A percentile compares a stretch with the other conserved stretches of the same genome.
Conservation (phyloP, 2,888 invertebrate genomes). For the Spodoptera picta region DNA sequence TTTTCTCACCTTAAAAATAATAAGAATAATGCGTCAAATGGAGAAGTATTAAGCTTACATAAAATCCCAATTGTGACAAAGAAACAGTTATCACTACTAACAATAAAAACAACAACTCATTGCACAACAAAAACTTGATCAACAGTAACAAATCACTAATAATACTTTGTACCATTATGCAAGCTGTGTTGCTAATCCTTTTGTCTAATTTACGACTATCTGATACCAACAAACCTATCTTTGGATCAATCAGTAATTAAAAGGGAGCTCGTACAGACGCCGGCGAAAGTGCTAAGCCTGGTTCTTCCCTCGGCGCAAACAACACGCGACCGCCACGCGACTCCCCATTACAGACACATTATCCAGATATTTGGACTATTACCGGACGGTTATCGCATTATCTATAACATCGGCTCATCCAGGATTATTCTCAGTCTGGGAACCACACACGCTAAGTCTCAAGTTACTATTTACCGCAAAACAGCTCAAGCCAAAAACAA, state of each 20-base stretch:
- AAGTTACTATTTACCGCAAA: constrained; percentile 15
- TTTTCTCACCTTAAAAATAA: too few relatives aligned
- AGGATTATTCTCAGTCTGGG: constrained; percentile 77
- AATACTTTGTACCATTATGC: constrained; percentile 55
- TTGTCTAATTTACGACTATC: constrained; percentile 79
- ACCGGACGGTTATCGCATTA: constrained; percentile 83
- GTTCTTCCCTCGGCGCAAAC: constrained; percentile 61
- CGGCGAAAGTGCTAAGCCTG: constrained; percentile 84
- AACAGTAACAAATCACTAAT: constrained; percentile 46
- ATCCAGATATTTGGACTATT: constrained; percentile 82
- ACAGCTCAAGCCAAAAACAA: background rate
- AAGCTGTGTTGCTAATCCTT: constrained; percentile 66
- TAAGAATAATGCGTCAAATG: too few relatives aligned
- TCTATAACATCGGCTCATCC: constrained; percentile 75
- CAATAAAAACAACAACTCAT: constrained; percentile 31
- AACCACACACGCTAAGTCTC: constrained; percentile 55
- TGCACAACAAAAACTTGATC: constrained; percentile 13
- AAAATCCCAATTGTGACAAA: background rate
- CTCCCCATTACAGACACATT: constrained; percentile 81
- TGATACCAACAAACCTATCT: constrained; percentile 70
- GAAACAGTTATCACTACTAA: background rate
- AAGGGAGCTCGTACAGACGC: constrained; percentile 70
- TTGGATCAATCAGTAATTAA: constrained; percentile 84
- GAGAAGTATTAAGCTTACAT: too few relatives aligned
- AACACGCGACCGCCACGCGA: constrained; percentile 76